Base-by-base conservation (phyloP, 1,140 invertebrate genomes). In the Platorchestia sp. region DNA sequence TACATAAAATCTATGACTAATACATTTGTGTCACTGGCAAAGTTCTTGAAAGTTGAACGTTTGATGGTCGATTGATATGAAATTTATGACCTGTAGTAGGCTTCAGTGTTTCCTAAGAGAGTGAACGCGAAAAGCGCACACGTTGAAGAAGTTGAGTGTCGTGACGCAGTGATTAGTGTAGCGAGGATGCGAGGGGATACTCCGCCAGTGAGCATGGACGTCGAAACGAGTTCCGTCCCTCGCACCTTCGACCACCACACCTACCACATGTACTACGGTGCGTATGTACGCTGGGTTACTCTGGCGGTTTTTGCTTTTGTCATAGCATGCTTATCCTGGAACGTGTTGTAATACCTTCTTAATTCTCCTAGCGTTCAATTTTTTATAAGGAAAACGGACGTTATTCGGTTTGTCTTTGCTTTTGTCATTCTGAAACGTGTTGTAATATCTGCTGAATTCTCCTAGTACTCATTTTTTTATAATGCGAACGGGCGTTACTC, bases 241-340 rank as follows among this genome's bases (percentile, higher is more conserved):
- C 96, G 95, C 86, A 95, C 95, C 1, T 96, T 96, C 51, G 96
- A 96, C 95, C 96, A 96, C 86, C 96, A 96, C 47, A 95, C 96
- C 59, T 96, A 96, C 36, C 96, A 96, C 89, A 96, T 96, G 7
- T 96, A 96, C 86, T 96, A 96, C 59, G 96, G 96, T 96, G 91
- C 95, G 96, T 91, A 75, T 75, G 27, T 36, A 3, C 59, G 6
- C 19, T 75, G 27, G 1, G 59, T 75, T 75, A 75, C 59, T 36
- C 59, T 10, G 1, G 59, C n/a, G n/a, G n/a, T n/a, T n/a, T n/a
- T n/a, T n/a, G n/a, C n/a, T n/a, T n/a, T n/a, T n/a, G n/a, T n/a
- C n/a, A n/a, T n/a, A n/a, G n/a, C n/a, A n/a, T n/a, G n/a, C n/a
- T n/a, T n/a, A n/a, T n/a, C n/a, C n/a, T n/a, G n/a, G n/a, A n/a